Evolutionary conservation across 2,888 invertebrate genomes (phyloP).

Genomic region (Lasioglossum lativentre): DNA sequence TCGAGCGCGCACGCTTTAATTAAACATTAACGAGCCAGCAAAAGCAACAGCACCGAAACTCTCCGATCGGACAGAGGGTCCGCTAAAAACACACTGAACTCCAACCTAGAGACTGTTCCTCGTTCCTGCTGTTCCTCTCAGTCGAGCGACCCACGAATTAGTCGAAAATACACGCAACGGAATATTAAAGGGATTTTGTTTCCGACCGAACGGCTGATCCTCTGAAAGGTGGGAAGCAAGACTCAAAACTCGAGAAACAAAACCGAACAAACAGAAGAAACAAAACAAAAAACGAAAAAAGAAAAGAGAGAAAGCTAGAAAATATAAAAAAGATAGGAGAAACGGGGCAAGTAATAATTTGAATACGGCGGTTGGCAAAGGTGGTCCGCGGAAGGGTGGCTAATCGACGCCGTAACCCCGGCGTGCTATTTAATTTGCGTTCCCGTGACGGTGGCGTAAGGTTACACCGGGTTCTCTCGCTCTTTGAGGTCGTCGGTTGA

Average conservation of each 20-base stretch:
- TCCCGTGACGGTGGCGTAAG: conserved; percentile 55
- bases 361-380: background rate
- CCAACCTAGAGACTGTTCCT: background rate
- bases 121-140: background rate
- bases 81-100: background rate
- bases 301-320: background rate
- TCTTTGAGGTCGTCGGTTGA: conserved; percentile 66
- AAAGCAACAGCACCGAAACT: background rate
- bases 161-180: background rate
- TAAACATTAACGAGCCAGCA: background rate
- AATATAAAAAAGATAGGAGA: background rate
- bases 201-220: background rate
- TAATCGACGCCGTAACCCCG: conserved; percentile 47
- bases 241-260: background rate
- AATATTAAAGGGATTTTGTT: conserved; percentile 8
- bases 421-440: conserved; percentile 68
- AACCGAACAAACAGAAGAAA: background rate
- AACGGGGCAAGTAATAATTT: conserved; percentile 9
- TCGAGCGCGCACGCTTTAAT: background rate
- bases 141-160: background rate
- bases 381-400: conserved; percentile 10
- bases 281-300: background rate
- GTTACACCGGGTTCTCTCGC: conserved; percentile 60
- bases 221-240: background rate
- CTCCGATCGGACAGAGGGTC: background rate